Percentiles rank a stretch among this genome's conserved stretches.
Conservation (phyloP, 2,797 vertebrate genomes). For the Pithecia hirsuta region DNA sequence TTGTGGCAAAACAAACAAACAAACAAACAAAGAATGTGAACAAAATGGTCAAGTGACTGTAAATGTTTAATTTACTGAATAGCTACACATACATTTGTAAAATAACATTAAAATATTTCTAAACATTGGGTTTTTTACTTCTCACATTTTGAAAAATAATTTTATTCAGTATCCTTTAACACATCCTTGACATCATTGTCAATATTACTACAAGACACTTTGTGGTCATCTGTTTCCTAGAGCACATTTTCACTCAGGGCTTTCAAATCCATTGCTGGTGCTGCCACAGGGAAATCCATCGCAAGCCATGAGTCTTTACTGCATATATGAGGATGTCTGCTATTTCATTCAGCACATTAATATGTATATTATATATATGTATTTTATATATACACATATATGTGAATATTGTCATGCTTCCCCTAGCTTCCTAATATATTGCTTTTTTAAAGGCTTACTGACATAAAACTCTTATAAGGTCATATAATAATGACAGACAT, state of each 20-base stretch:
- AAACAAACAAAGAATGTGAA: neutral
- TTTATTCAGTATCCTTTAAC: neutral
- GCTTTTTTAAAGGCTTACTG: neutral
- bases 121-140: neutral
- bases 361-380: neutral
- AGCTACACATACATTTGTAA: neutral
- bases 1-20: too few species aligned
- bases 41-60: neutral
- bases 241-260: neutral
- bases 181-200: neutral
- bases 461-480: neutral
- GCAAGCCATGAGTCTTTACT: neutral
- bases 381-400: neutral
- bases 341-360: neutral
- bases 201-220: neutral
- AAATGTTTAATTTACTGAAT: conserved; percentile 29
- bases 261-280: neutral
- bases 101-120: neutral
- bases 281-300: too few species aligned
- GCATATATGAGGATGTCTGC: neutral
- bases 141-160: neutral
- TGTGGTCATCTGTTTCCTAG: neutral
- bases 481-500: neutral
- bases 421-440: neutral
- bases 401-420: neutral